Conservation (phyloP, 64 coral and sea anemone genomes). For the Catalaphyllia jardinei region DNA sequence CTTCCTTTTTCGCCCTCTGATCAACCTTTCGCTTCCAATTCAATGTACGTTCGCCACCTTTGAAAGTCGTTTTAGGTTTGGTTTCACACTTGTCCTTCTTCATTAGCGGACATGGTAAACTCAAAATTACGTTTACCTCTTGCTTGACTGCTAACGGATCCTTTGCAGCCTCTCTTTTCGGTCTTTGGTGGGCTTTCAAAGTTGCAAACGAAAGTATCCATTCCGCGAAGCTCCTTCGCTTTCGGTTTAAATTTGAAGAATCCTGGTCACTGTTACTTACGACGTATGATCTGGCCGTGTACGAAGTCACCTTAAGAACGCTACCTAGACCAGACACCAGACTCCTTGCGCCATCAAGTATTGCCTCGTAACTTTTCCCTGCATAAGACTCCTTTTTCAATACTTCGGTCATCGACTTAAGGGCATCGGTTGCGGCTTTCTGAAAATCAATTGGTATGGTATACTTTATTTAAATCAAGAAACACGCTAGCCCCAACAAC, state of each 20-base stretch:
- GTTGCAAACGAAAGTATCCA: background rate
- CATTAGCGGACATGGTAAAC: background rate
- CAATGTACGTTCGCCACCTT: too few relatives aligned
- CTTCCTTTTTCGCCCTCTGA: too few relatives aligned
- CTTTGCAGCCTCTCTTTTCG: background rate
- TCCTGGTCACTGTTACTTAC: background rate
- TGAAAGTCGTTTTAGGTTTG: too few relatives aligned
- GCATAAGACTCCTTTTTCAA: background rate
- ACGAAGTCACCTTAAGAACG: constrained; percentile 15
- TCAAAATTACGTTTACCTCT: background rate
- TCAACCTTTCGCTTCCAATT: too few relatives aligned
- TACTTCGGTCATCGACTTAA: constrained; percentile 28
- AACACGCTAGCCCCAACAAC: too few relatives aligned
- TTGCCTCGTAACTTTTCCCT: background rate
- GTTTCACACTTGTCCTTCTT: background rate
- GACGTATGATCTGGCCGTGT: background rate
- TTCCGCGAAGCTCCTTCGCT: background rate
- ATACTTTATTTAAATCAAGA: too few relatives aligned
- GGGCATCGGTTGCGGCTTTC: constrained; percentile 13
- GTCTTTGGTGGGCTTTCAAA: background rate
- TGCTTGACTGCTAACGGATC: background rate
- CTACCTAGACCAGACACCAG: constrained; percentile 37
- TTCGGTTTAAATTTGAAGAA: background rate
- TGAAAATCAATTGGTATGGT: constrained; percentile 20
- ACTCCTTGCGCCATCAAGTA: constrained; percentile 3